Evolutionary conservation across 1,140 invertebrate species (phyloP).

Genomic region (Ceratosolen solmsi): DNA sequence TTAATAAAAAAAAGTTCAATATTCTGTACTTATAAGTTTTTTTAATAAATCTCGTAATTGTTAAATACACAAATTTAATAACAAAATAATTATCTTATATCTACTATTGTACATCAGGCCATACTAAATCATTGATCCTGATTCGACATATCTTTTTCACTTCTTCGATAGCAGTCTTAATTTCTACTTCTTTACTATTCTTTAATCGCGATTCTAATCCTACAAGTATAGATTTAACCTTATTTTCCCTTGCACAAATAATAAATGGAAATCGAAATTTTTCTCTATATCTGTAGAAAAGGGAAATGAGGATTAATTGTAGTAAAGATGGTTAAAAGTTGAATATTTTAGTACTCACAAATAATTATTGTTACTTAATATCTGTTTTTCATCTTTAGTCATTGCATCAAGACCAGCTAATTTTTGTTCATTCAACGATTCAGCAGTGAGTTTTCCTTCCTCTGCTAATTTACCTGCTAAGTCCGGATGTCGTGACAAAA

Average conservation of each 20-base stretch:
- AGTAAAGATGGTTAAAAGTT: background rate
- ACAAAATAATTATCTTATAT: slow-evolving; percentile 25
- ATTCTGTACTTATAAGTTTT: slow-evolving; percentile 47
- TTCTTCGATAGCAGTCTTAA: slow-evolving; percentile 77
- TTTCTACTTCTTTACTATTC: slow-evolving; percentile 75
- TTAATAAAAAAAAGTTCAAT: slow-evolving; percentile 11
- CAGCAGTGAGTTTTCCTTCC: slow-evolving; percentile 74
- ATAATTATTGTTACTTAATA: slow-evolving; percentile 74
- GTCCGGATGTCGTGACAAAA: slow-evolving; percentile 78
- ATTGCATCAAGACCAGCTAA: slow-evolving; percentile 75
- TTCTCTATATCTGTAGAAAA: slow-evolving; percentile 75
- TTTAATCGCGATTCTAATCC: slow-evolving; percentile 75
- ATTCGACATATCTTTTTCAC: slow-evolving; percentile 81
- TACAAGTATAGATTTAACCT: slow-evolving; percentile 76
- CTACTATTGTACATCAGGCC: slow-evolving; percentile 49
- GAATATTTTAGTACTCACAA: slow-evolving; percentile 64
- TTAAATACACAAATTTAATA: slow-evolving; percentile 38
- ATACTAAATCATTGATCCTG: slow-evolving; percentile 76
- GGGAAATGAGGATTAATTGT: background rate
- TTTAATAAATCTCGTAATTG: slow-evolving; percentile 53
- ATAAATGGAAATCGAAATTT: slow-evolving; percentile 84
- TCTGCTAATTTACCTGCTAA: slow-evolving; percentile 77
- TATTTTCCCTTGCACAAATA: slow-evolving; percentile 80
- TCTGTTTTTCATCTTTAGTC: slow-evolving; percentile 72
- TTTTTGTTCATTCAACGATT: slow-evolving; percentile 77